These are phyloP conservation scores for Meiosimyza platycephala DNA, from an alignment of 2,888 invertebrate species.

Conservation along the genomic window DNA sequence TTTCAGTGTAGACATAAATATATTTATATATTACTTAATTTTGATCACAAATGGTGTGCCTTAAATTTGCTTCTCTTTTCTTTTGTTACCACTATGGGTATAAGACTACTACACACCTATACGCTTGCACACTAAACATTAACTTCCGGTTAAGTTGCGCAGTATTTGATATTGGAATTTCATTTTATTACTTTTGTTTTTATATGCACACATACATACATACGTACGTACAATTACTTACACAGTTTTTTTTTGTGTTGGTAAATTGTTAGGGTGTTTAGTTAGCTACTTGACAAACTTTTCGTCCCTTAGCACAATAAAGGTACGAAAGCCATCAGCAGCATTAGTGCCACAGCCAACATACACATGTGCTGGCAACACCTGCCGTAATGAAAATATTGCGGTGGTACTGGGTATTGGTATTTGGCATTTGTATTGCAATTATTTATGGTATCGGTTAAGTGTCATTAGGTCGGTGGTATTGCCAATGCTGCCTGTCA, in stretches of 20 bases:
- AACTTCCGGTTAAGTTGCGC: too few species aligned
- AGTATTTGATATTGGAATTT: neutral
- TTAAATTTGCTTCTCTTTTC: too few species aligned
- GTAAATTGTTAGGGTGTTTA: neutral
- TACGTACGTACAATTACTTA: neutral
- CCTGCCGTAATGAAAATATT: slow-evolving; percentile 30
- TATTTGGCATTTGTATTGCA: neutral
- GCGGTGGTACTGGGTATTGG: slow-evolving; percentile 21
- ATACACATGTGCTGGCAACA: slow-evolving; percentile 6
- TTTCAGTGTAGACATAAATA: too few species aligned
- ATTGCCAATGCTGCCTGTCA: too few species aligned
- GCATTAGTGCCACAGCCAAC: neutral
- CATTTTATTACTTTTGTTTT: neutral
- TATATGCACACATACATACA: neutral
- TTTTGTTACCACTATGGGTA: too few species aligned
- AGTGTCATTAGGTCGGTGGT: slow-evolving; percentile 1
- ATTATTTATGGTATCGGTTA: slow-evolving; percentile 2
- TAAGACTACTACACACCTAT: too few species aligned
- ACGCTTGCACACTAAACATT: too few species aligned
- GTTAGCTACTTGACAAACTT: neutral
- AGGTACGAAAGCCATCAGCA: neutral
- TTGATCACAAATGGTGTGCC: too few species aligned
- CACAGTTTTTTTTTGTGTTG: neutral
- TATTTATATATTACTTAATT: too few species aligned
- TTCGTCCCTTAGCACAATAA: neutral